phyloP scores from a whole-genome alignment of 2,797 vertebrate species.

The Notolabrus celidotus region DNA sequence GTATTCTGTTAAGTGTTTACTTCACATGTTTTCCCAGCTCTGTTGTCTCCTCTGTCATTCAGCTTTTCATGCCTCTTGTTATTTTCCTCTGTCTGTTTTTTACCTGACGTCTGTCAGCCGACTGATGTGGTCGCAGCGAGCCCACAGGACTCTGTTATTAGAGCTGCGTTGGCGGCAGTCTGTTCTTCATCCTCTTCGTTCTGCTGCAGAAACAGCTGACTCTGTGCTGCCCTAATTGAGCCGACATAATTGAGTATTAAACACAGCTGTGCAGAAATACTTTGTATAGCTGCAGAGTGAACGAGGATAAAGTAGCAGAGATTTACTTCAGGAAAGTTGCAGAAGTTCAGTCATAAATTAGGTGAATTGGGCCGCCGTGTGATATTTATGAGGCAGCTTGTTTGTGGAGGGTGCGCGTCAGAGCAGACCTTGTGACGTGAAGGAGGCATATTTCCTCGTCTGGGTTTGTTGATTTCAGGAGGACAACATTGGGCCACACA shows the following conservation, averaged over 20 bases:
- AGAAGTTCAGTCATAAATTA: slow-evolving; percentile 65
- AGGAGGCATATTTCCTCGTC: slow-evolving; percentile 50
- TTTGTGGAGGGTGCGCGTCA: slow-evolving; percentile 47
- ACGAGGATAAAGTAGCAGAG: slow-evolving; percentile 35
- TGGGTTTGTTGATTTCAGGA: slow-evolving; percentile 35
- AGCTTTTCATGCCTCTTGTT: too few species aligned
- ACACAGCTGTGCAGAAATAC: not conserved
- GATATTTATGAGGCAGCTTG: slow-evolving; percentile 65
- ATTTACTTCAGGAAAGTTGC: slow-evolving; percentile 71
- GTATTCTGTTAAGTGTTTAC: too few species aligned
- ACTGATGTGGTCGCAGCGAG: not conserved
- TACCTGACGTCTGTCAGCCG: not conserved
- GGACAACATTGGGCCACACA: slow-evolving; percentile 46
- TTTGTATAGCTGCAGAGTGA: slow-evolving; percentile 33
- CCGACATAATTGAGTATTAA: not conserved
- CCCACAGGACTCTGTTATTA: not conserved
- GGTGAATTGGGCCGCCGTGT: slow-evolving; percentile 39
- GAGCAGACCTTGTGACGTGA: slow-evolving; percentile 53
- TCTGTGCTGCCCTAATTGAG: not conserved
- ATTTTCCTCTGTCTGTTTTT: too few species aligned
- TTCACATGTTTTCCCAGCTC: too few species aligned
- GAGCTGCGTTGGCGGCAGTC: not conserved
- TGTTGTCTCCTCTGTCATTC: too few species aligned
- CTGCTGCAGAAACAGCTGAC: too few species aligned
- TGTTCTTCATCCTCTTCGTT: not conserved